These are phyloP conservation scores for Catharus bicknelli DNA, from an alignment of 2,113 vertebrate species.

Conservation along the genomic window DNA sequence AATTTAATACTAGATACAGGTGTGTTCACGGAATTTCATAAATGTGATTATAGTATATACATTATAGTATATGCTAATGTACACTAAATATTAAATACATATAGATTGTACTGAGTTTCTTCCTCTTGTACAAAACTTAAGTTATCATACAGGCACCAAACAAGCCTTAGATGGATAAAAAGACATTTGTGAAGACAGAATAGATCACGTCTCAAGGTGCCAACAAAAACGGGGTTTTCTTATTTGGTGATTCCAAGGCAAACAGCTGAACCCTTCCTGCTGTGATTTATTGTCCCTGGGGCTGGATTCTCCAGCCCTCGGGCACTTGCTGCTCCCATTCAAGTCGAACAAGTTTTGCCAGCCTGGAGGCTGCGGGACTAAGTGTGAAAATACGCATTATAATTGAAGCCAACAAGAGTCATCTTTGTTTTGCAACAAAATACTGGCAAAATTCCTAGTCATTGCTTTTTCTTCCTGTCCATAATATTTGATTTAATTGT, in stretches of 20 bases:
- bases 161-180: not conserved
- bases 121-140: not conserved
- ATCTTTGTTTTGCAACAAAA: conserved; percentile 13
- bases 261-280: not conserved
- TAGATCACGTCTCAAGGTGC: not conserved
- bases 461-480: not conserved
- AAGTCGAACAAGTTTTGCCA: conserved; percentile 44
- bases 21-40: not conserved
- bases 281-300: not conserved
- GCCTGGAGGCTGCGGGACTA: not conserved
- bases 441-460: not conserved
- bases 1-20: not conserved
- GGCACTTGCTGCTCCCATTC: conserved; percentile 35
- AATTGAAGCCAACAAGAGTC: not conserved
- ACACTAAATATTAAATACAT: not conserved
- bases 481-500: not conserved
- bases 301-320: not conserved
- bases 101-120: not conserved
- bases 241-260: not conserved
- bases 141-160: not conserved
- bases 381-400: conserved; percentile 20
- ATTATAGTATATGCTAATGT: not conserved
- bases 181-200: not conserved
- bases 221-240: not conserved
- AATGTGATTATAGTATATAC: not conserved